A percentile compares a stretch with the other conserved stretches of the same genome.
Conservation (phyloP, 2,113 vertebrate species). For the Aviceda subcristata region DNA sequence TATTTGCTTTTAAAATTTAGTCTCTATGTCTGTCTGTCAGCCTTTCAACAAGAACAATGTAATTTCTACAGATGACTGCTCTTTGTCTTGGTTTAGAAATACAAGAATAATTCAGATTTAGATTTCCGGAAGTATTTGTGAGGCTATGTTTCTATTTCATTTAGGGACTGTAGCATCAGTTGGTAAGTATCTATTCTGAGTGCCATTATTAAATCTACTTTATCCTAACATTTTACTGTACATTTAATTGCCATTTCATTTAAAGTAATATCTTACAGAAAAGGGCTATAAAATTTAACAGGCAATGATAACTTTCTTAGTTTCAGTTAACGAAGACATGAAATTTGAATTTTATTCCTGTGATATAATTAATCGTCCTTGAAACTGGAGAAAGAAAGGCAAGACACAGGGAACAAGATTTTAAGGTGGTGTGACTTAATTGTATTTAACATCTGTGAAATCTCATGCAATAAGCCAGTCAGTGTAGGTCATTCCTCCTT, state of each 20-base stretch:
- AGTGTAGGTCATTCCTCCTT: not conserved
- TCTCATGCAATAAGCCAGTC: not conserved
- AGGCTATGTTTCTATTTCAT: not conserved
- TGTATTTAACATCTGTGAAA: not conserved
- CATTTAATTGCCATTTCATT: constrained; percentile 38
- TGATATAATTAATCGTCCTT: constrained; percentile 28
- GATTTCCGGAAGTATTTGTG: not conserved
- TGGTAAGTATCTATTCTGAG: not conserved
- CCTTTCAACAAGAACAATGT: not conserved
- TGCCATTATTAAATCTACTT: not conserved
- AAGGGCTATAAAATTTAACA: constrained; percentile 33
- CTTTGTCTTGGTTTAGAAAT: not conserved
- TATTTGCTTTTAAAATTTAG: not conserved
- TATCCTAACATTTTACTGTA: not conserved
- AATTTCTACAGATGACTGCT: not conserved
- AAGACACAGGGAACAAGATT: not conserved
- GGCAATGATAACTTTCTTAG: constrained; percentile 25
- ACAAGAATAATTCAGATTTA: not conserved
- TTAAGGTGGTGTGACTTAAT: not conserved
- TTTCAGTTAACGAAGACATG: constrained; percentile 35
- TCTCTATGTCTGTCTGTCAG: not conserved
- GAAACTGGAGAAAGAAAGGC: not conserved
- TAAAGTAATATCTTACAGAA: not conserved
- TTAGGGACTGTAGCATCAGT: not conserved
- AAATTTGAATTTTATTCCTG: constrained; percentile 8